Evolutionary conservation across 1,140 invertebrate species (phyloP), one percentile per base, ranked within the genome.

Genomic region (Portunus trituberculatus): DNA sequence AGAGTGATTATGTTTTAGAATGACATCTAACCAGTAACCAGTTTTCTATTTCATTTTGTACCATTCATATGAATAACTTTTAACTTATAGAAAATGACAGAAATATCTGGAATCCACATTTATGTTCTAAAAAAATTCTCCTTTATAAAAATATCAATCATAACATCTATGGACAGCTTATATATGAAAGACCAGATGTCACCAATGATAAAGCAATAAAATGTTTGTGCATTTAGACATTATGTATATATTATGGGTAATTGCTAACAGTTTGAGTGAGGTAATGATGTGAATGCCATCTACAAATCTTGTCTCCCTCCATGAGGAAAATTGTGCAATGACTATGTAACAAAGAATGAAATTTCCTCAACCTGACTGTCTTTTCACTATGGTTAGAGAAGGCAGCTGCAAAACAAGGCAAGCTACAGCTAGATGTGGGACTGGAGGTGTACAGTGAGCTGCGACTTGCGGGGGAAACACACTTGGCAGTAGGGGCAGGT

Each of bases 401-500:
- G 48, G 84, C 92, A 87, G n/a, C 83, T 52, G 46, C 2, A 46
- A 31, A 59, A 29, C 6, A 86, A 67, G 83, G 84, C 84, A 32
- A 32, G 83, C 67, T 87, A 88, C 29, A 59, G 59, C 29, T 25
- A 31, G 1, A 86, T 52, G 67, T 93, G 92, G 31, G 84, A 86
- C 32, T 52, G 92, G 45, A 93, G 84, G 32, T 93, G 92, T 8
- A 59, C 32, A 39, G 46, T 86, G 28, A 93, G 48, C 29, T 87
- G 83, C 16, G 83, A 48, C 59, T 86, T 83, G 83, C 84, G 92
- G 59, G 83, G 29, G 67, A 93, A 93, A 31, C 84, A n/a, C 3
- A 88, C 46, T 20, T 87, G 92, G 48, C 92, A 93, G 82, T 93
- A 87, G 4, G 92, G 92, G 32, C 84, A 93, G 92, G 92, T 86